Percentiles rank a stretch among this genome's conserved stretches.
These are phyloP conservation scores for Thamnophis elegans DNA, from an alignment of 2,797 vertebrate species.

Conservation along the genomic window DNA sequence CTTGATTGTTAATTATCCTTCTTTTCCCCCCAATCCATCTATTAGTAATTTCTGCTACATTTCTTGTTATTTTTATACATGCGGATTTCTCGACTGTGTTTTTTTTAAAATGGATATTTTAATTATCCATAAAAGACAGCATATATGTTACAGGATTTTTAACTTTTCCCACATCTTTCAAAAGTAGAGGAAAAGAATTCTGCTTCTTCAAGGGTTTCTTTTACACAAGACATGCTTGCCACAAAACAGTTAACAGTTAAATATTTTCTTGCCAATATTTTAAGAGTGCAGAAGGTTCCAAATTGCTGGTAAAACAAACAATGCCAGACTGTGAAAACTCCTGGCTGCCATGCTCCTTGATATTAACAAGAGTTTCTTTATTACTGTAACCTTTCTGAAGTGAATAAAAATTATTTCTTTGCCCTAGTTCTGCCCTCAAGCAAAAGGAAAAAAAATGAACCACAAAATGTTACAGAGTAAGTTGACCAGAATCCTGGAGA, in stretches of 20 bases:
- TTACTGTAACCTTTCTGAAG: conserved; percentile 81
- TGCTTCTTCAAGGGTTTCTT: conserved; percentile 62
- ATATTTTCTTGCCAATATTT: conserved; percentile 81
- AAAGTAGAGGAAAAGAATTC: conserved; percentile 52
- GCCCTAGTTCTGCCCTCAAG: conserved; percentile 78
- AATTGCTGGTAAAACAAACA: conserved; percentile 85
- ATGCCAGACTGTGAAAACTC: conserved; percentile 82
- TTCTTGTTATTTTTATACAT: not conserved
- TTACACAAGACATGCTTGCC: conserved; percentile 57
- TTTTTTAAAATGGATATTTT: conserved; percentile 22
- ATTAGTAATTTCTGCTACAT: not conserved
- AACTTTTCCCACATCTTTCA: conserved; percentile 56
- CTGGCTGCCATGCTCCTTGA: conserved; percentile 77
- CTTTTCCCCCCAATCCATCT: not conserved
- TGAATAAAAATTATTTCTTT: conserved; percentile 81
- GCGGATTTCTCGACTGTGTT: not conserved
- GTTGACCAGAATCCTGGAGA: conserved; percentile 56
- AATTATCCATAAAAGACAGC: conserved; percentile 37
- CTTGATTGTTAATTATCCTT: not conserved
- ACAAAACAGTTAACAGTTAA: conserved; percentile 77
- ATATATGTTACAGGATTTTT: conserved; percentile 48
- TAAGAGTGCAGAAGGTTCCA: conserved; percentile 84
- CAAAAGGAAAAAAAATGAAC: conserved; percentile 71
- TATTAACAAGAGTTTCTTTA: conserved; percentile 84
- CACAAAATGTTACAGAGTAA: conserved; percentile 68